Evolutionary conservation across 2,113 vertebrate species (phyloP).

Genomic region (Seriola dumerili): DNA sequence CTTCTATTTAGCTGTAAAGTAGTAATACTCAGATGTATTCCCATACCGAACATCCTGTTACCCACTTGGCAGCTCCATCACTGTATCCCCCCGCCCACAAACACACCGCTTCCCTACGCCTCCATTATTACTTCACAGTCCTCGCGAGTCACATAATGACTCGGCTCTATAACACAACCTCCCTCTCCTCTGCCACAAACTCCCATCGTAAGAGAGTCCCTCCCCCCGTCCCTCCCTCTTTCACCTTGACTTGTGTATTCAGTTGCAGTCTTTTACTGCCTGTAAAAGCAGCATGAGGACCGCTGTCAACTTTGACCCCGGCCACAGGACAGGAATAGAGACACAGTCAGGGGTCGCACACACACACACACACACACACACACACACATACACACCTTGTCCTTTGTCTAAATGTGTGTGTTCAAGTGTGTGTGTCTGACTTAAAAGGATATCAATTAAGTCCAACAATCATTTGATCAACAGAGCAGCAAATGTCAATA

Average conservation of each 20-base stretch:
- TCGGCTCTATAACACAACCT: too few species aligned
- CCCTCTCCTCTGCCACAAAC: too few species aligned
- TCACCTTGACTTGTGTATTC: constrained; percentile 86
- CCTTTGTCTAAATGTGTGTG: constrained; percentile 52
- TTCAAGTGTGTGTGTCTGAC: not conserved
- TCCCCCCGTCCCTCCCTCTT: constrained; percentile 15
- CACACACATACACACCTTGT: constrained; percentile 54
- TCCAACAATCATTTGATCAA: not conserved
- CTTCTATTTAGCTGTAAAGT: too few species aligned
- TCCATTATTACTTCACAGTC: too few species aligned
- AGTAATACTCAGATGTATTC: too few species aligned
- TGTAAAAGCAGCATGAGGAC: constrained; percentile 79
- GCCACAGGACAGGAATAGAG: constrained; percentile 81
- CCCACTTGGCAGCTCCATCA: too few species aligned
- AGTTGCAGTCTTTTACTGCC: constrained; percentile 83
- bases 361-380: constrained; percentile 58
- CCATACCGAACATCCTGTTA: too few species aligned
- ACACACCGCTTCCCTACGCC: too few species aligned
- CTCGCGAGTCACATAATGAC: too few species aligned
- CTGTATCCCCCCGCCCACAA: too few species aligned
- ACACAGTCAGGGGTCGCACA: constrained; percentile 72
- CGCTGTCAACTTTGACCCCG: constrained; percentile 79
- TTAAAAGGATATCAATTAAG: not conserved
- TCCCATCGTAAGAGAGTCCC: too few species aligned
- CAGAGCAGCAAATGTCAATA: not conserved